phyloP scores from a whole-genome alignment of 2,797 vertebrate species.

The Glyptemys insculpta region DNA sequence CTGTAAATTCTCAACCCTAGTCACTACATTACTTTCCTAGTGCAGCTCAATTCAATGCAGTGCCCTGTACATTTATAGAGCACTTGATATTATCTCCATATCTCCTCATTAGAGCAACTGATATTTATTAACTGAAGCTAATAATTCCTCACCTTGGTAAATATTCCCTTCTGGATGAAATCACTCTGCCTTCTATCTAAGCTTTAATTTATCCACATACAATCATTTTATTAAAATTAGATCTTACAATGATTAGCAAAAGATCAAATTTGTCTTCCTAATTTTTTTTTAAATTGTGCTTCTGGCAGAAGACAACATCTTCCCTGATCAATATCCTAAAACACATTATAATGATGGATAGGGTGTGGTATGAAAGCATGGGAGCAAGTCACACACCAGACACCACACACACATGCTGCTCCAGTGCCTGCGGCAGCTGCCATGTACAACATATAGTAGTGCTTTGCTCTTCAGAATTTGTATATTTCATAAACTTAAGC shows the following conservation, averaged over 20 bases:
- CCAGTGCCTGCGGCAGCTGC: background rate
- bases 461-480: background rate
- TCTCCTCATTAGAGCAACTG: background rate
- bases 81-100: background rate
- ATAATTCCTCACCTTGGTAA: background rate
- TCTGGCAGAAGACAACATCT: background rate
- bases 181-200: background rate
- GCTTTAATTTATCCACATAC: background rate
- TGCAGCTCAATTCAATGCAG: background rate
- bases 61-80: background rate
- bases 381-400: background rate
- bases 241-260: background rate
- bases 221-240: background rate
- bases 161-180: background rate
- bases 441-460: background rate
- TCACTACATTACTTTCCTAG: background rate
- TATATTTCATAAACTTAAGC: background rate
- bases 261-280: background rate
- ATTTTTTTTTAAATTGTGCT: background rate
- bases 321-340: background rate
- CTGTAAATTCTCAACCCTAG: background rate
- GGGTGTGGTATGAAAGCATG: background rate
- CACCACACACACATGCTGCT: background rate
- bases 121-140: background rate
- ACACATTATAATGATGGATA: background rate